These are phyloP conservation scores for Peromyscus californicus DNA, from an alignment of 2,113 vertebrate species.

Conservation along the genomic window DNA sequence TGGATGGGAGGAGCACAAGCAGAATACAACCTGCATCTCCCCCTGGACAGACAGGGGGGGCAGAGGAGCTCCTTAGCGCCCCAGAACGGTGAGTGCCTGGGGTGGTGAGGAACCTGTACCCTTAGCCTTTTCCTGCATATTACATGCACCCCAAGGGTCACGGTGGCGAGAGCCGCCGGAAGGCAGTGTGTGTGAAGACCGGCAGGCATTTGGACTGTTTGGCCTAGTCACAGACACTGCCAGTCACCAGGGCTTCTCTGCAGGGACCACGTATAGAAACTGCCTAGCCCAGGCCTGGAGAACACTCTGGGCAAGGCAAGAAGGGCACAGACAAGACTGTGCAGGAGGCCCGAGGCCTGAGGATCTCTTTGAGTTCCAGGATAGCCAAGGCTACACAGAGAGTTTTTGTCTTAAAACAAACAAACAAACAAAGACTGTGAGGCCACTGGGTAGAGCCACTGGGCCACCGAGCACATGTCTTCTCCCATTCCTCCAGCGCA, in stretches of 20 bases:
- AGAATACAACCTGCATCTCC: neutral
- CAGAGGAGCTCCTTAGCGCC: neutral
- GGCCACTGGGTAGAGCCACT: neutral
- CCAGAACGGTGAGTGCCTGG: neutral
- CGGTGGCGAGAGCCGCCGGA: rapidly evolving
- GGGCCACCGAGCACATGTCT: neutral
- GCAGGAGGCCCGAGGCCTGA: neutral
- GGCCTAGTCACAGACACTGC: neutral
- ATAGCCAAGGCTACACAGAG: neutral
- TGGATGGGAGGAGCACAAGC: rapidly evolving
- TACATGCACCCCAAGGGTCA: too few relatives aligned
- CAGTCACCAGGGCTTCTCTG: neutral
- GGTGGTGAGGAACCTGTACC: rapidly evolving
- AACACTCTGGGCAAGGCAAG: neutral
- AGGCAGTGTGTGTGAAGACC: rapidly evolving
- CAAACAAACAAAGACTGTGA: neutral
- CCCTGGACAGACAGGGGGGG: neutral
- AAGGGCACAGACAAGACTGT: neutral
- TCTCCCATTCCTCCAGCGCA: neutral
- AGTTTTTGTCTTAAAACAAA: neutral
- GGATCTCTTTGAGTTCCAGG: neutral
- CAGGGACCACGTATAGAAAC: neutral
- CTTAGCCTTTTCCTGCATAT: rapidly evolving
- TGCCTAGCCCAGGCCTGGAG: too few relatives aligned
- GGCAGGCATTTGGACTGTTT: rapidly evolving